These are phyloP conservation scores for Caenorhabditis sp. DNA, from an alignment of 2,888 invertebrate species.

Conservation along the genomic window DNA sequence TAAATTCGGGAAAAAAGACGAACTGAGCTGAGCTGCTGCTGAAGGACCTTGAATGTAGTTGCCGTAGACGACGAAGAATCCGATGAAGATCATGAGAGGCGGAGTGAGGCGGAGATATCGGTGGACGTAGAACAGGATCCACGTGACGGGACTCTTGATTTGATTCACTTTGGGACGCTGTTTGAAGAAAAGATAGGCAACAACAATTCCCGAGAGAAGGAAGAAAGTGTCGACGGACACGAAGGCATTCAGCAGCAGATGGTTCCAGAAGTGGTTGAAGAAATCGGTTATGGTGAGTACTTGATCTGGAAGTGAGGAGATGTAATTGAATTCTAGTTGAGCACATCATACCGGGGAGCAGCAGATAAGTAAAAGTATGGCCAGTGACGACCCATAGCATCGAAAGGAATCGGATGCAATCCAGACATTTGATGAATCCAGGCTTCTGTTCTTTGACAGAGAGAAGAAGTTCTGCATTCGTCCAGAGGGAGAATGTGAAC, in stretches of 20 bases:
- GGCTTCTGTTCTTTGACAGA: slow-evolving; percentile 58
- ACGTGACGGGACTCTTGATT: slow-evolving; percentile 49
- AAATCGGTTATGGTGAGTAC: slow-evolving; percentile 26
- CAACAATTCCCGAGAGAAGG: slow-evolving; percentile 72
- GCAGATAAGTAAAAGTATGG: slow-evolving; percentile 45
- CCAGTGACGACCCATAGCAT: slow-evolving; percentile 74
- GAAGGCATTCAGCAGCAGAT: slow-evolving; percentile 64
- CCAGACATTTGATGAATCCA: slow-evolving; percentile 69
- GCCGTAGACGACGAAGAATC: slow-evolving; percentile 59
- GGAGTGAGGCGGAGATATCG: slow-evolving; percentile 66
- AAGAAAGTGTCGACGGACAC: slow-evolving; percentile 77
- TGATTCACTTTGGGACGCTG: slow-evolving; percentile 4
- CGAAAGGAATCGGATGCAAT: slow-evolving; percentile 74
- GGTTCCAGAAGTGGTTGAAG: slow-evolving; percentile 48
- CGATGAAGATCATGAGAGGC: slow-evolving; percentile 64
- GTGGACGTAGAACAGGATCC: slow-evolving; percentile 68
- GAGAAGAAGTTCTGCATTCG: slow-evolving; percentile 48
- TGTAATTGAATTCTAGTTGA: too few relatives aligned
- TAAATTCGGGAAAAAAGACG: neutral
- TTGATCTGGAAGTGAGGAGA: slow-evolving; percentile 50
- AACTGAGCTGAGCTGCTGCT: slow-evolving; percentile 37
- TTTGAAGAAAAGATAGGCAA: slow-evolving; percentile 75
- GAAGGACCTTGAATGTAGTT: slow-evolving; percentile 53
- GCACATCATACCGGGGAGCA: slow-evolving; percentile 31
- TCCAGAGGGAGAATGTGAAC: slow-evolving; percentile 64